phyloP scores from a whole-genome alignment of 2,797 vertebrate genomes.

The Amniataba percoides region DNA sequence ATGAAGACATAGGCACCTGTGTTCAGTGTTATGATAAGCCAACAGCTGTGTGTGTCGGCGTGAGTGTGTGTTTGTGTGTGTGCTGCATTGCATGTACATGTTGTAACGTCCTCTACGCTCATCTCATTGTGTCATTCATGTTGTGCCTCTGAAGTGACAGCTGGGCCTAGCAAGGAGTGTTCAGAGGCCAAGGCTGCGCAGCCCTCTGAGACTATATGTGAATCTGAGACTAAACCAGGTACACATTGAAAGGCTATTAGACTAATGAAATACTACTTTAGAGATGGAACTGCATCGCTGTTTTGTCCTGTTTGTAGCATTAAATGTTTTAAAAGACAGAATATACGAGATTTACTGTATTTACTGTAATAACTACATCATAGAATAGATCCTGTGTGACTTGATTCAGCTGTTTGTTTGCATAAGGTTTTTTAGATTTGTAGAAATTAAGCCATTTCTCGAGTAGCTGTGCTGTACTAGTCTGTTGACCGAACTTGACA shows the following conservation, averaged over 20 bases:
- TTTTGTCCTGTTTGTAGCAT: constrained; percentile 26
- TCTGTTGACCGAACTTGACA: constrained; percentile 31
- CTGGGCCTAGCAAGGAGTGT: constrained; percentile 73
- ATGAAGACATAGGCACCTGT: constrained; percentile 55
- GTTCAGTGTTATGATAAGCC: constrained; percentile 57
- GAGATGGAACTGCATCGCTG: constrained; percentile 4
- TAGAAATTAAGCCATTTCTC: constrained; percentile 16
- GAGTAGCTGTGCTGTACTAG: constrained; percentile 14
- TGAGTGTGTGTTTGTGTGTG: constrained; percentile 19
- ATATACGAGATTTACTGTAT: constrained; percentile 12
- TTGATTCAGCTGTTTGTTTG: constrained; percentile 25
- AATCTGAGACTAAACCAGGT: constrained; percentile 78
- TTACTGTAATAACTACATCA: constrained; percentile 11
- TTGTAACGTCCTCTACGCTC: constrained; percentile 64
- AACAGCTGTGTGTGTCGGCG: constrained; percentile 34
- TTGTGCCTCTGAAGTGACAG: constrained; percentile 71
- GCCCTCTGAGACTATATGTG: constrained; percentile 71
- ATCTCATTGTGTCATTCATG: constrained; percentile 67
- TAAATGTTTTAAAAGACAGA: constrained; percentile 28
- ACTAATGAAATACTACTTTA: constrained; percentile 2
- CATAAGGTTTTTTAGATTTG: not conserved
- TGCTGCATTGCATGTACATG: constrained; percentile 70
- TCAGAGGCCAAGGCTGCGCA: constrained; percentile 75
- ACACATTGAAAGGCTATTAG: constrained; percentile 51
- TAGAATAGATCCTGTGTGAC: constrained; percentile 22